These are phyloP conservation scores for Eptatretus atami DNA, from an alignment of 2,797 vertebrate genomes.

Conservation along the genomic window DNA sequence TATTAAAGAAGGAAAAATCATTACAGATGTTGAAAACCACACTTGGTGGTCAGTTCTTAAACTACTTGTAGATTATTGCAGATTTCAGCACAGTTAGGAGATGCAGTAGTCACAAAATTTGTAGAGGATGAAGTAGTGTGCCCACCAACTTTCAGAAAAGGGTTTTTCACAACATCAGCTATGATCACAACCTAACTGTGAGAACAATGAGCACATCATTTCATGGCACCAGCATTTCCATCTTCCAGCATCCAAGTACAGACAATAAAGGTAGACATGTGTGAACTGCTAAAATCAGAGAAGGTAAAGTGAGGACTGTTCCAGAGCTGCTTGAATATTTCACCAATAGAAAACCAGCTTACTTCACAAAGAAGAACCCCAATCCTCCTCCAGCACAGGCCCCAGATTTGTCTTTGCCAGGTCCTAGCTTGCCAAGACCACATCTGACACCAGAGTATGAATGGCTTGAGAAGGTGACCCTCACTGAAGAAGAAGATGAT, in stretches of 20 bases:
- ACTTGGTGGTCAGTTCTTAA: too few relatives aligned
- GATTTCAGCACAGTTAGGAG: too few relatives aligned
- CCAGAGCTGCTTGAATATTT: neutral
- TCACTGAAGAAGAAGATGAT: too few relatives aligned
- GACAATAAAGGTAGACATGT: neutral
- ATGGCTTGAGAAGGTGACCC: too few relatives aligned
- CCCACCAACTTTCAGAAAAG: neutral
- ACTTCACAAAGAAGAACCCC: conserved; percentile 1
- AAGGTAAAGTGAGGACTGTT: neutral
- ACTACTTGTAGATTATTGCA: too few relatives aligned
- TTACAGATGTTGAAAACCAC: too few relatives aligned
- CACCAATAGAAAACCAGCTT: neutral
- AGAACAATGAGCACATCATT: neutral
- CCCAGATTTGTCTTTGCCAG: too few relatives aligned
- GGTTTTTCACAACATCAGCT: neutral
- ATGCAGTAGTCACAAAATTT: too few relatives aligned
- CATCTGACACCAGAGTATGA: too few relatives aligned
- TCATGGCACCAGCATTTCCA: neutral
- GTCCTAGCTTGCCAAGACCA: too few relatives aligned
- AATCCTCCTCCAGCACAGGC: neutral
- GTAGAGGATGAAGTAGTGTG: too few relatives aligned
- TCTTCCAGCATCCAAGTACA: neutral
- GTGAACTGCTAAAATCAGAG: neutral
- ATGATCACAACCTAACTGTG: neutral
- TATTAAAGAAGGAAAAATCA: too few relatives aligned